A percentile compares a stretch with the other conserved stretches of the same genome.
phyloP scores from a whole-genome alignment of 2,888 invertebrate species.

The Phlogophora meticulosa region DNA sequence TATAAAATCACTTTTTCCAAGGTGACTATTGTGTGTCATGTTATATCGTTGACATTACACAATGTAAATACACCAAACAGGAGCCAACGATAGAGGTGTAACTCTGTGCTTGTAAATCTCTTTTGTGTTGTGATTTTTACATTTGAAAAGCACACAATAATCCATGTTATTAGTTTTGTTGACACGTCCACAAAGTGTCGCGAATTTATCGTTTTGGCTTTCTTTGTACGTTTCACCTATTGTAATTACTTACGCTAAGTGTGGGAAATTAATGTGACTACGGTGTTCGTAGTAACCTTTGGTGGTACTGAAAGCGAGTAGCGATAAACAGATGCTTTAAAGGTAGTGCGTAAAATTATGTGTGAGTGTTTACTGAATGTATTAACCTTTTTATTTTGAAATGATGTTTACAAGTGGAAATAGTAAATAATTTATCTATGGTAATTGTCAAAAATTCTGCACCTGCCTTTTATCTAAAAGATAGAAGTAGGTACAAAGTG shows the following conservation, averaged over 20 bases:
- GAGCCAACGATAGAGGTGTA: conserved; percentile 54
- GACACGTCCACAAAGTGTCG: conserved; percentile 80
- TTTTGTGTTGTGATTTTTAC: conserved; percentile 60
- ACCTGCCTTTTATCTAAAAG: no score
- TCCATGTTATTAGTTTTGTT: conserved; percentile 81
- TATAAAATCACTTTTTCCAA: conserved; percentile 34
- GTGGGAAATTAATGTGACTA: conserved; percentile 85
- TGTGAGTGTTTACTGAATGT: background rate
- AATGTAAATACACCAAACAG: conserved; percentile 63
- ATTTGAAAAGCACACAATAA: conserved; percentile 70
- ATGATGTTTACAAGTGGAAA: background rate
- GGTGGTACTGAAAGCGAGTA: conserved; percentile 59
- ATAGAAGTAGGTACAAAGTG: no score
- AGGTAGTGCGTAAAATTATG: background rate
- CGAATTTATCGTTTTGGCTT: conserved; percentile 79
- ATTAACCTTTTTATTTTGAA: background rate
- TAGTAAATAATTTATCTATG: conserved; percentile 7
- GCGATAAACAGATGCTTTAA: conserved; percentile 38
- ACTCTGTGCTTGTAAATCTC: conserved; percentile 62
- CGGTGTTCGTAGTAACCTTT: conserved; percentile 28
- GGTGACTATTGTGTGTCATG: conserved; percentile 50
- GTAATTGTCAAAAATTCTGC: no score
- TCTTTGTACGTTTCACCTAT: conserved; percentile 75
- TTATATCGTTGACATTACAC: conserved; percentile 56
- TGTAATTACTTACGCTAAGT: conserved; percentile 79